Evolutionary conservation across 2,888 invertebrate species (phyloP), one percentile per base, ranked within the genome.

Genomic region (Periphyllus acericola): DNA sequence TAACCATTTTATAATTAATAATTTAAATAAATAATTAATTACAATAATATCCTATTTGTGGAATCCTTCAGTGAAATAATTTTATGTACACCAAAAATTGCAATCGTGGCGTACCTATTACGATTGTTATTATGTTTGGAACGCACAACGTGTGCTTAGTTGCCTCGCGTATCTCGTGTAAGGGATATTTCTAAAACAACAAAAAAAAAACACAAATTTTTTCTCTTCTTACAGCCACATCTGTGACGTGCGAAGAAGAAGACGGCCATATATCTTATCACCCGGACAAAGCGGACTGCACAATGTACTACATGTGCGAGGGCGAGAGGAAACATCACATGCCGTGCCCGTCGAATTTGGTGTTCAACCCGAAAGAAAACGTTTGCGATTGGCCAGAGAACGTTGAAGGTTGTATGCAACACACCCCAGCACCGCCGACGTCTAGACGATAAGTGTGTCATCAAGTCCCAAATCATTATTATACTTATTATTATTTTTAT

Each of bases 301-400:
- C 97, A 87, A 96, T 96, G 94, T 98, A 98, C 92, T 98, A 96
- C 93, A 97, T 98, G 97, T 98, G 98, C 91, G 97, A 98, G 92
- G 98, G 98, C 60, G 97, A 97, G 91, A 94, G 97, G 85, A 97
- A 97, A 91, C 98, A 98, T 91, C 98, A 98, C 92, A 98, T 98
- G 98, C 97, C 98, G 78, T 98, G 97, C 91, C 98, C 98, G 14
- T 94, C 95, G 83, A 97, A 98, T 92, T 93, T 98, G 89, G 98
- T 98, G 25, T 98, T 98, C 92, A 98, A 98, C 92, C 95, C 95
- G 72, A 96, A 96, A 90, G 96, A 98, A 91, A 97, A 97, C 91
- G 98, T 98, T 19, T 98, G 98, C 91, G 98, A 98, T 92, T 98
- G 98, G 98, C 97, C 97, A 0, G 97, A 97, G 91, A 98, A 97